These are phyloP conservation scores for Mycetomoellerius zeteki DNA, from an alignment of 1,140 invertebrate species.

Conservation along the genomic window DNA sequence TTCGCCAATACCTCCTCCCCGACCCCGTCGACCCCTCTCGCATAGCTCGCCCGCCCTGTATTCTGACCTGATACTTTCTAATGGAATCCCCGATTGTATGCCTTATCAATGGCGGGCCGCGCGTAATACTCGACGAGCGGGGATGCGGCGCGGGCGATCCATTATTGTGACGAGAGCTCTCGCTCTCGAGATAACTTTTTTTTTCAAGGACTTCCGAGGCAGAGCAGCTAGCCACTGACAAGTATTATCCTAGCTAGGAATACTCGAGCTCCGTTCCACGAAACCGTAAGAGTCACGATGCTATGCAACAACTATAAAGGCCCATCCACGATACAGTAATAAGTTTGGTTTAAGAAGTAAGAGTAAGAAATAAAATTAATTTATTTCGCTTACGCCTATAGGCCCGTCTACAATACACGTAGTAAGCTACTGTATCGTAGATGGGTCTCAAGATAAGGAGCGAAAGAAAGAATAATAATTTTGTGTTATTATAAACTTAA, in stretches of 20 bases:
- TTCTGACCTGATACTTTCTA: conserved; percentile 77
- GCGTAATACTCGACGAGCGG: conserved; percentile 61
- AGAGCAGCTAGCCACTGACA: conserved; percentile 23
- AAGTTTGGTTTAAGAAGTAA: too few relatives aligned
- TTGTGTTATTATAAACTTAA: neutral
- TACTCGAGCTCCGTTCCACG: neutral
- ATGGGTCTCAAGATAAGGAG: neutral
- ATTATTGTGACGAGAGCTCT: conserved; percentile 70
- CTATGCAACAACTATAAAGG: too few relatives aligned
- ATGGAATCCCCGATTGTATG: conserved; percentile 81
- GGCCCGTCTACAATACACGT: too few relatives aligned
- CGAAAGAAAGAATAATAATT: neutral
- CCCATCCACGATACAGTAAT: too few relatives aligned
- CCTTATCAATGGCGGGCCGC: conserved; percentile 76
- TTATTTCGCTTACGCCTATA: too few relatives aligned
- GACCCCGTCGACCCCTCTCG: conserved; percentile 17
- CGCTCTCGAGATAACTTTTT: conserved; percentile 78
- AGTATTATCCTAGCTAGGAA: conserved; percentile 34
- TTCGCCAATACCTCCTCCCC: conserved; percentile 72
- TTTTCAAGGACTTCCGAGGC: conserved; percentile 51
- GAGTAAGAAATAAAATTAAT: too few relatives aligned
- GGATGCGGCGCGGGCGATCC: conserved; percentile 52
- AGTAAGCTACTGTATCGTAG: too few relatives aligned
- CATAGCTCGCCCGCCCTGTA: conserved; percentile 52
- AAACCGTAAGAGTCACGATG: neutral